Evolutionary conservation across 1,140 invertebrate species (phyloP).

Genomic region (Andricus grossulariae): DNA sequence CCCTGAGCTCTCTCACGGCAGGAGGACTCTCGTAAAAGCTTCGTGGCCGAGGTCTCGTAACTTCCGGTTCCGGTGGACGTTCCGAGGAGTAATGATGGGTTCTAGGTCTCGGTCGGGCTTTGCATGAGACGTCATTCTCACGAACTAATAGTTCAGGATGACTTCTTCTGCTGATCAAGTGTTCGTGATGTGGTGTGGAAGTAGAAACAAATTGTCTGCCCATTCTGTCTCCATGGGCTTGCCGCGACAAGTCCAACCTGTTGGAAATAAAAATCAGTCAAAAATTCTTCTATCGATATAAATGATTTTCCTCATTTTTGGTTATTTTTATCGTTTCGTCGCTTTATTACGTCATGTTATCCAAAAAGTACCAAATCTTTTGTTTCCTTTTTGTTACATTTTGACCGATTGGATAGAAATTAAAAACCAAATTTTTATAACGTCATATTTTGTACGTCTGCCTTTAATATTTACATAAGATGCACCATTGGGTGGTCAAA

Average conservation of each 20-base stretch:
- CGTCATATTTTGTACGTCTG: no score
- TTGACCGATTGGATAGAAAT: no score
- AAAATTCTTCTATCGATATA: conserved; percentile 16
- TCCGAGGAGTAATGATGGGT: conserved; percentile 67
- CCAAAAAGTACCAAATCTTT: no score
- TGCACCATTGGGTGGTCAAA: no score
- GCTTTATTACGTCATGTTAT: no score
- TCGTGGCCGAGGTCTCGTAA: conserved; percentile 66
- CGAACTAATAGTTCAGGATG: conserved; percentile 63
- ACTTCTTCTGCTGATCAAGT: conserved; percentile 64
- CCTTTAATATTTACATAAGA: no score
- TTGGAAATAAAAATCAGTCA: conserved; percentile 35
- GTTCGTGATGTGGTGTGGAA: conserved; percentile 59
- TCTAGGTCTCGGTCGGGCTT: conserved; percentile 64
- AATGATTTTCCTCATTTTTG: background rate
- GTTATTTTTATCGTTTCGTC: no score
- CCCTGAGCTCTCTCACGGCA: conserved; percentile 64
- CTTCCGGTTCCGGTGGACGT: conserved; percentile 62
- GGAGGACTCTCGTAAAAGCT: conserved; percentile 72
- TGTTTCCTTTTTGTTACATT: no score
- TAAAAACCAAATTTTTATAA: no score
- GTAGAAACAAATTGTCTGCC: conserved; percentile 44
- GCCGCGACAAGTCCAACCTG: conserved; percentile 59
- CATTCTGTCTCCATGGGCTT: conserved; percentile 56
- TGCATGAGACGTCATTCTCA: conserved; percentile 62